phyloP scores from a whole-genome alignment of 2,113 vertebrate genomes.

The Syngnathoides biaculeatus region DNA sequence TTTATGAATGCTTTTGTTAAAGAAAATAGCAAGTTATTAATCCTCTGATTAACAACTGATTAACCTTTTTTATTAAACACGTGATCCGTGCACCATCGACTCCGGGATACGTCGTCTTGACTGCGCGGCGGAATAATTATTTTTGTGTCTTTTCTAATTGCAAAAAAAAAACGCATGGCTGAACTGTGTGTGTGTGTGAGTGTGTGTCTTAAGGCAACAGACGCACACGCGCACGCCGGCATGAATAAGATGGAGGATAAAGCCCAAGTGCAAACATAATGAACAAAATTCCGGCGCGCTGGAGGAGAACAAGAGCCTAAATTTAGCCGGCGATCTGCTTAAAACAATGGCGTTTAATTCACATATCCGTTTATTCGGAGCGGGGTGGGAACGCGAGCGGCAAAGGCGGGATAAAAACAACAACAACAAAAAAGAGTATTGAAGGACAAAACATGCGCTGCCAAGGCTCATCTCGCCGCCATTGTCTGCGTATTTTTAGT shows the following conservation, averaged over 20 bases:
- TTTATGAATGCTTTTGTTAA: conserved; percentile 81
- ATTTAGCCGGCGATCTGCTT: conserved; percentile 68
- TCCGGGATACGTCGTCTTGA: conserved; percentile 73
- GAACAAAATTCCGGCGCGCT: conserved; percentile 52
- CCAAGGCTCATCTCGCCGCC: conserved; percentile 70
- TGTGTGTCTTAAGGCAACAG: conserved; percentile 43
- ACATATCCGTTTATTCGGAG: conserved; percentile 73
- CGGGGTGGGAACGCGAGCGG: conserved; percentile 50
- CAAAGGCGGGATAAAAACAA: conserved; percentile 48
- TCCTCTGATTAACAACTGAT: conserved; percentile 82
- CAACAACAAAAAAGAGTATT: conserved; percentile 32
- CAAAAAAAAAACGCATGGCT: conserved; percentile 74
- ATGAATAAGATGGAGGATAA: conserved; percentile 47
- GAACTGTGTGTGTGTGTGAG: conserved; percentile 56
- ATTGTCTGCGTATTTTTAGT: conserved; percentile 78
- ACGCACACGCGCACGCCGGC: conserved; percentile 39
- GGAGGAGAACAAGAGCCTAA: conserved; percentile 54
- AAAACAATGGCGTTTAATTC: conserved; percentile 77
- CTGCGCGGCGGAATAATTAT: conserved; percentile 77
- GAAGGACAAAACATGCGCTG: conserved; percentile 71
- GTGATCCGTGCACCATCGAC: conserved; percentile 77
- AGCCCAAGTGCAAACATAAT: conserved; percentile 46
- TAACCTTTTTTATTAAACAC: conserved; percentile 81
- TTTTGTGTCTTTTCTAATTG: conserved; percentile 80
- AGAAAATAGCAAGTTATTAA: conserved; percentile 83